Conservation (phyloP, 92 coral and sea anemone genomes). For the Epizoanthus scotinus region DNA sequence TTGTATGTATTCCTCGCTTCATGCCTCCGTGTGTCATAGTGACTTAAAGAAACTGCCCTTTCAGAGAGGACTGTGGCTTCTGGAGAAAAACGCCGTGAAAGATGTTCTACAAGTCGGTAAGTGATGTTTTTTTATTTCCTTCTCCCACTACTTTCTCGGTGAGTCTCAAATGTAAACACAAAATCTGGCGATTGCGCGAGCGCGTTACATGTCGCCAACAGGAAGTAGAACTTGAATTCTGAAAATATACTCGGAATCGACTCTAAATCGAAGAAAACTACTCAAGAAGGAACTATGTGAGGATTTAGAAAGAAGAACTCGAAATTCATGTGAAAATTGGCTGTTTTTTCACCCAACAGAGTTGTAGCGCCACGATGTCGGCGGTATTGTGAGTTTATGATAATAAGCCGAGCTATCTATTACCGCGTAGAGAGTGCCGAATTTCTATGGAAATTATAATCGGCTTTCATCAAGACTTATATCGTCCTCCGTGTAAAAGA, state of each 20-base stretch:
- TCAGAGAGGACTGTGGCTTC: constrained; percentile 78
- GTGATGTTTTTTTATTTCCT: constrained; percentile 50
- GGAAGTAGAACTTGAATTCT: constrained; percentile 15
- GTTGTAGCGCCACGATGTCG: constrained; percentile 92
- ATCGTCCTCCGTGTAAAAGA: constrained; percentile 13
- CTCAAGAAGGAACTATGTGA: not conserved
- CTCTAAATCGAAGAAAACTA: constrained; percentile 18
- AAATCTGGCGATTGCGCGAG: constrained; percentile 40
- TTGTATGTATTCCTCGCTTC: constrained; percentile 89
- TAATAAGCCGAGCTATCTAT: constrained; percentile 43
- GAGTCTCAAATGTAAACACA: constrained; percentile 28
- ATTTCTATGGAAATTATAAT: constrained; percentile 40
- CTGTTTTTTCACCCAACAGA: constrained; percentile 83
- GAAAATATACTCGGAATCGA: not conserved
- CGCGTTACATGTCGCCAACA: constrained; percentile 45
- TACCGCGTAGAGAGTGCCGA: constrained; percentile 40
- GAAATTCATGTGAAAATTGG: constrained; percentile 37
- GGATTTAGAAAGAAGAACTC: constrained; percentile 13
- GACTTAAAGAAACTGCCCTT: constrained; percentile 91
- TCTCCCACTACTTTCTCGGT: constrained; percentile 32
- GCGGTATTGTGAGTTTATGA: constrained; percentile 60
- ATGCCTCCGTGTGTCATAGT: constrained; percentile 78
- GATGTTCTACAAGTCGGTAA: constrained; percentile 98
- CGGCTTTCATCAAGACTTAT: constrained; percentile 27
- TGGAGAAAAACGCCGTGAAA: constrained; percentile 85